These are phyloP conservation scores for Chalcosyrphus nemorum DNA, from an alignment of 2,888 invertebrate species.

Conservation along the genomic window DNA sequence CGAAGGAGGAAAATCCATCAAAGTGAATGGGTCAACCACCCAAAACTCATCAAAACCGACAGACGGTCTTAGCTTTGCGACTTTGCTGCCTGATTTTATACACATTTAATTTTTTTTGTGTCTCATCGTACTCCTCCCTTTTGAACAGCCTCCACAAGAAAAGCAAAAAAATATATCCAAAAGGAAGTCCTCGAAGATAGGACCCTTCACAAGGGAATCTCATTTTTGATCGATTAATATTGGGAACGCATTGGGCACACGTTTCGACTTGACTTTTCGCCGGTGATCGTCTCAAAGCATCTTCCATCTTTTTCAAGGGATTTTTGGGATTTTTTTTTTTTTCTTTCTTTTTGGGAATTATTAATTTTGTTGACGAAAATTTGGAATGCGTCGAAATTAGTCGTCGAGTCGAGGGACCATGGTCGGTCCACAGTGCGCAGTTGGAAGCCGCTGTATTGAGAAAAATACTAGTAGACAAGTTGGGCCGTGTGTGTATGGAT, in stretches of 20 bases:
- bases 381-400: slow-evolving; percentile 64
- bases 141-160: slow-evolving; percentile 9
- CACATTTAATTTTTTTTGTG: background rate
- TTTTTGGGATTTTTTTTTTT: background rate
- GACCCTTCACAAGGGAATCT: slow-evolving; percentile 75
- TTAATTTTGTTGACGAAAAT: slow-evolving; percentile 72
- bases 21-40: slow-evolving; percentile 74
- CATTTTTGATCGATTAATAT: slow-evolving; percentile 73
- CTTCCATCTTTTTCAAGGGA: slow-evolving; percentile 15
- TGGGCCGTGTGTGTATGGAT: no score
- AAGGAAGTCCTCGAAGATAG: slow-evolving; percentile 62
- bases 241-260: slow-evolving; percentile 67
- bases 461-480: background rate
- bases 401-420: background rate
- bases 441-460: background rate
- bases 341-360: slow-evolving; percentile 49
- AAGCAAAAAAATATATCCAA: no score
- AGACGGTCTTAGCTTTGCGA: slow-evolving; percentile 28
- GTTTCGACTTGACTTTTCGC: slow-evolving; percentile 55
- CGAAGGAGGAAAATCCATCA: slow-evolving; percentile 72
- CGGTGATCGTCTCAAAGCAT: slow-evolving; percentile 37
- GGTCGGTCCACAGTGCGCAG: background rate
- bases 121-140: slow-evolving; percentile 17
- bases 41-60: slow-evolving; percentile 71
- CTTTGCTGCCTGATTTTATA: slow-evolving; percentile 23